Conservation (phyloP, 2,888 invertebrate genomes). For the Rhagonycha lutea region DNA sequence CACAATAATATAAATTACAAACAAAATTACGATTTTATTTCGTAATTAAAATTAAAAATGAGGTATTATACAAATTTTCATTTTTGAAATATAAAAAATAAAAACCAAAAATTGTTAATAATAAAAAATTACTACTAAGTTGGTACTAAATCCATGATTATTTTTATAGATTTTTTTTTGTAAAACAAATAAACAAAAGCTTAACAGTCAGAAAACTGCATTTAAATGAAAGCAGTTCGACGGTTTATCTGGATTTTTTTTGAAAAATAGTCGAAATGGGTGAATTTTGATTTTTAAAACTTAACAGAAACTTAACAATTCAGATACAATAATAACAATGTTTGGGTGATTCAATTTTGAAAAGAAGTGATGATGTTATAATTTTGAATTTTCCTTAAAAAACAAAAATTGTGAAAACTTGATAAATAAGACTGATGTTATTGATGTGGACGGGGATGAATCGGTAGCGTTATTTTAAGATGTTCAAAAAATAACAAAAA, state of each 20-base stretch:
- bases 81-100: not conserved
- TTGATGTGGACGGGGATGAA: not conserved
- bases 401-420: not conserved
- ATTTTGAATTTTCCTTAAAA: not conserved
- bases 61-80: not conserved
- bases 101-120: not conserved
- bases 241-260: not conserved
- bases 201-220: not conserved
- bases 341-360: not conserved
- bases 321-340: not conserved
- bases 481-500: not conserved
- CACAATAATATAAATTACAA: not conserved
- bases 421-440: not conserved
- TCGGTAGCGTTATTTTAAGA: not conserved
- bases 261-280: not conserved
- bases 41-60: not conserved
- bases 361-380: not conserved
- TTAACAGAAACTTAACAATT: not conserved
- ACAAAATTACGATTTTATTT: not conserved
- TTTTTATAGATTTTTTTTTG: not conserved
- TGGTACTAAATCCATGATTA: too few relatives aligned
- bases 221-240: not conserved
- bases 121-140: not conserved
- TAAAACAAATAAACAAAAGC: not conserved
- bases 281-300: not conserved